Conservation (phyloP, 35 echinoderm and acorn worm genomes). For the Ptychodera flava region DNA sequence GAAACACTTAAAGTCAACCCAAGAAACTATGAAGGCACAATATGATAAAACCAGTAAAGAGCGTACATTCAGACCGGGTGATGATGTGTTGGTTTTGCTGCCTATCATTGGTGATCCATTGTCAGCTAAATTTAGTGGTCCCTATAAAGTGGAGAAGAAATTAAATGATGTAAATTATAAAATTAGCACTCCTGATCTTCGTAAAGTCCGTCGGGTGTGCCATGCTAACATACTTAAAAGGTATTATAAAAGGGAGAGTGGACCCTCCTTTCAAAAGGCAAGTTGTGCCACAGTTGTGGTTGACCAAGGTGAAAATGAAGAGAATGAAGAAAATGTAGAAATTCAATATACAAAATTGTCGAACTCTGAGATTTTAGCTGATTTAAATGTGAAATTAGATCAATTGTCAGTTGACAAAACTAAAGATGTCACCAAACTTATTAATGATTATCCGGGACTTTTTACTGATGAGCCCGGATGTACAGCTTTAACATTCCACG, state of each 20-base stretch:
- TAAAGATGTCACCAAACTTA: slow-evolving; percentile 20
- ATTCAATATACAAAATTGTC: slow-evolving; percentile 15
- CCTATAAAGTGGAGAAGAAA: slow-evolving; percentile 41
- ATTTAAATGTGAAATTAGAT: slow-evolving; percentile 36
- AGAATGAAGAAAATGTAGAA: not conserved
- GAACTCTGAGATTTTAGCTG: slow-evolving; percentile 37
- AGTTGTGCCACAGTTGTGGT: not conserved
- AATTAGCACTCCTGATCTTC: slow-evolving; percentile 34
- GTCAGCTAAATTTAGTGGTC: slow-evolving; percentile 49
- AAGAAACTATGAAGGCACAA: slow-evolving; percentile 53
- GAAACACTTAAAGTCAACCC: slow-evolving; percentile 29
- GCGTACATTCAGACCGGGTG: slow-evolving; percentile 34
- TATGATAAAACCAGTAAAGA: slow-evolving; percentile 44
- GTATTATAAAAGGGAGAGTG: slow-evolving; percentile 31
- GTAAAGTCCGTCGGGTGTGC: slow-evolving; percentile 39
- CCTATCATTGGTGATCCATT: slow-evolving; percentile 28
- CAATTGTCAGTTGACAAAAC: slow-evolving; percentile 28
- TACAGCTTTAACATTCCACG: slow-evolving; percentile 30
- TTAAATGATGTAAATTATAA: slow-evolving; percentile 49
- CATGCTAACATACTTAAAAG: slow-evolving; percentile 58
- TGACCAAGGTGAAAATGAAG: not conserved
- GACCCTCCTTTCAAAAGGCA: not conserved
- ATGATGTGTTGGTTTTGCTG: slow-evolving; percentile 46
- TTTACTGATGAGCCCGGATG: slow-evolving; percentile 54
- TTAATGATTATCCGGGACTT: slow-evolving; percentile 14